phyloP scores from a whole-genome alignment of 1,140 invertebrate species.

The Aphelenchoides besseyi region DNA sequence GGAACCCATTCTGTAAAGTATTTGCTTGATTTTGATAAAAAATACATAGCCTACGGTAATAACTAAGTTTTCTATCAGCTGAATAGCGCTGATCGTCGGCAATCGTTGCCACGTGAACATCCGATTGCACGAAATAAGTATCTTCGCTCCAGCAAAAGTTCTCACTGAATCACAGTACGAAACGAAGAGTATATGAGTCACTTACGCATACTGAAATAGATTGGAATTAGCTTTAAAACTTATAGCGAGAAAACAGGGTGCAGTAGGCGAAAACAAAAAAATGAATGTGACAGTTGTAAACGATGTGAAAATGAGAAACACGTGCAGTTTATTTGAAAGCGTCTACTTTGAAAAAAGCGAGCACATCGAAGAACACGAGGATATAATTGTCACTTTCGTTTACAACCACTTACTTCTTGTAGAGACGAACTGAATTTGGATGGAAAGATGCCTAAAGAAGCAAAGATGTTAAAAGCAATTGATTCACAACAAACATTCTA shows the following conservation, averaged over 20 bases:
- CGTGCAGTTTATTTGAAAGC: too few relatives aligned
- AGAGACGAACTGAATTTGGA: conserved; percentile 58
- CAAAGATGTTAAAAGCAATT: background rate
- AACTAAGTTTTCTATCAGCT: conserved; percentile 49
- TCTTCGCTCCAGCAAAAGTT: conserved; percentile 61
- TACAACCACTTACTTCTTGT: conserved; percentile 55
- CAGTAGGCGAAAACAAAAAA: too few relatives aligned
- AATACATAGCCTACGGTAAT: conserved; percentile 56
- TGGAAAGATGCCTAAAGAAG: conserved; percentile 50
- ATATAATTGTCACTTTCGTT: too few relatives aligned
- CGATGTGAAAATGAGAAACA: too few relatives aligned
- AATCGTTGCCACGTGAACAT: conserved; percentile 52
- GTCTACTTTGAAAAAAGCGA: too few relatives aligned
- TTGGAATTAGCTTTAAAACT: background rate
- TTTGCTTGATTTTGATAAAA: conserved; percentile 23
- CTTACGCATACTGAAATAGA: conserved; percentile 56
- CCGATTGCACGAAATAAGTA: conserved; percentile 58
- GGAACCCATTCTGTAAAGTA: conserved; percentile 64
- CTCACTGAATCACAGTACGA: too few relatives aligned
- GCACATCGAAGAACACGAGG: too few relatives aligned
- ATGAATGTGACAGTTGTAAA: too few relatives aligned
- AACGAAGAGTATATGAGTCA: too few relatives aligned
- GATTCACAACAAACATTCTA: conserved; percentile 44
- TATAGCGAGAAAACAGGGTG: too few relatives aligned
- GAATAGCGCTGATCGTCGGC: conserved; percentile 48